These are phyloP conservation scores for Stegophylla sp. DNA, from an alignment of 2,888 invertebrate genomes.

Conservation along the genomic window DNA sequence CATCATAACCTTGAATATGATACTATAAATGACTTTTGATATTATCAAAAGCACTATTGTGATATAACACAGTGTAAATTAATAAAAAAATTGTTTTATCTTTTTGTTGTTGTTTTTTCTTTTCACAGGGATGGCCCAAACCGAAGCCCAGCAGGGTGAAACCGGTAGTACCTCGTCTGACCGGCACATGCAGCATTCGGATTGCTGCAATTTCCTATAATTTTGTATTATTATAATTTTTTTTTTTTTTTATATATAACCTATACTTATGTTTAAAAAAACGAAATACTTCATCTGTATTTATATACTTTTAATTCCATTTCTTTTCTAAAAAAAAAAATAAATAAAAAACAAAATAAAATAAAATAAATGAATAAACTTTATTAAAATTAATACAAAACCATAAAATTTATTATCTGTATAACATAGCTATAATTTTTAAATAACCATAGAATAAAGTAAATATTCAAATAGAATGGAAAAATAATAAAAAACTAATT, in stretches of 20 bases:
- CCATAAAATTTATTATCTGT: background rate
- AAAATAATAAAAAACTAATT: background rate
- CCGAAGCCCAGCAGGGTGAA: constrained; percentile 65
- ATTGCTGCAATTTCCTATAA: constrained; percentile 62
- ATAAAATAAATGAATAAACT: background rate
- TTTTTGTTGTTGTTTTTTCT: constrained; percentile 53
- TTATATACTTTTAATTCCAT: constrained; percentile 38
- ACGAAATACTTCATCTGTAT: constrained; percentile 6
- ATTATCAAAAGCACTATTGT: too few relatives aligned
- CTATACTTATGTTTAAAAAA: constrained; percentile 33
- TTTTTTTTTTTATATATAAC: background rate
- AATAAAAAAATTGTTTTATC: too few relatives aligned
- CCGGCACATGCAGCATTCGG: constrained; percentile 63
- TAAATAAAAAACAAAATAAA: background rate
- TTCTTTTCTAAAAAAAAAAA: constrained; percentile 44
- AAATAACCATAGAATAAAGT: background rate
- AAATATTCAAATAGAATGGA: background rate
- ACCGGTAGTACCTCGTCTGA: constrained; percentile 64
- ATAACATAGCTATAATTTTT: background rate
- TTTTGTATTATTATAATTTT: background rate
- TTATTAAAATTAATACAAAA: background rate
- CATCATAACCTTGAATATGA: too few relatives aligned
- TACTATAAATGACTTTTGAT: too few relatives aligned
- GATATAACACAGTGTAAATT: too few relatives aligned
- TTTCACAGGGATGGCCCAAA: constrained; percentile 64